Evolutionary conservation across 1,140 invertebrate genomes (phyloP).

Genomic region (Danaus plexippus): DNA sequence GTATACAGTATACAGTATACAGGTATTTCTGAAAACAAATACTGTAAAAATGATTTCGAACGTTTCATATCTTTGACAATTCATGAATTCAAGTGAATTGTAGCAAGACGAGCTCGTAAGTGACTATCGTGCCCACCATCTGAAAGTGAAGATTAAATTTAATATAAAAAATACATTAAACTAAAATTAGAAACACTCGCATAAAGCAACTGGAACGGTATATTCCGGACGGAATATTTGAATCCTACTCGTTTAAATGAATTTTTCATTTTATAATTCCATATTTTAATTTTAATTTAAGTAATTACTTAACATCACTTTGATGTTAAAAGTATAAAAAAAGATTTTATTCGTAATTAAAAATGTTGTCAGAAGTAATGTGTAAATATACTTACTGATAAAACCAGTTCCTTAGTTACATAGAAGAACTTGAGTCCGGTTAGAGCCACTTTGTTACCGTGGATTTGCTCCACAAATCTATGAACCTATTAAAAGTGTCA

Average conservation of each 20-base stretch:
- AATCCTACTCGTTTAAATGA: no score
- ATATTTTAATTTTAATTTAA: no score
- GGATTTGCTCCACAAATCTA: slow-evolving; percentile 74
- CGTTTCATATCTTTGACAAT: no score
- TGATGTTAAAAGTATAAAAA: slow-evolving; percentile 4
- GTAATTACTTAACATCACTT: not conserved
- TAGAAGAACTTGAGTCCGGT: slow-evolving; percentile 77
- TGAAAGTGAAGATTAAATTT: slow-evolving; percentile 23
- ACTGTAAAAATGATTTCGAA: no score
- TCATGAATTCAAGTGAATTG: slow-evolving; percentile 25
- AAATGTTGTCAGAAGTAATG: no score
- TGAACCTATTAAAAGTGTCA: slow-evolving; percentile 61
- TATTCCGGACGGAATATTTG: no score
- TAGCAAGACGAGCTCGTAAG: slow-evolving; percentile 47
- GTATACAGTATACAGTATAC: no score
- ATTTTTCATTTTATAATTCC: no score
- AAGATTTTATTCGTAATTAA: no score
- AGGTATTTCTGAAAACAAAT: no score
- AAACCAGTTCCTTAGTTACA: slow-evolving; percentile 73
- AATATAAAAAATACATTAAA: not conserved
- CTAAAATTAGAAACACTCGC: not conserved
- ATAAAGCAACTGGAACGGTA: no score
- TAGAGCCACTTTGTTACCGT: slow-evolving; percentile 73
- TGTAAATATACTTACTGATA: slow-evolving; percentile 67
- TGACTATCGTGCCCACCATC: slow-evolving; percentile 46